These are phyloP conservation scores for Hemibates koningsi DNA, from an alignment of 2,113 vertebrate genomes.

Conservation along the genomic window DNA sequence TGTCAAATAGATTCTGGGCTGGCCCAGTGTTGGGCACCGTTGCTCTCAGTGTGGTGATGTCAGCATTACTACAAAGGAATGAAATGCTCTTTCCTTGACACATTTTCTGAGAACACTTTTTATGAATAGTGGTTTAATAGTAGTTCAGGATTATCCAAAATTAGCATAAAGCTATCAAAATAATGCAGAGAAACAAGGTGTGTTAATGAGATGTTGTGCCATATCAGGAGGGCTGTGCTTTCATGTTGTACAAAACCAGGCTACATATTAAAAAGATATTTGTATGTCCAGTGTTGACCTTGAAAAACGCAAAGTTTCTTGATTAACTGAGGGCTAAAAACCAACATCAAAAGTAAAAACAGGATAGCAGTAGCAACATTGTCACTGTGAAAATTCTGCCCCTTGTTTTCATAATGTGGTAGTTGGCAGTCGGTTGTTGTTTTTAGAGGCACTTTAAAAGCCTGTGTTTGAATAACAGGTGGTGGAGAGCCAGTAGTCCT, in stretches of 20 bases:
- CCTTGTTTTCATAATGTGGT: not conserved
- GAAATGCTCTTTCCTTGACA: not conserved
- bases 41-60: not conserved
- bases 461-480: not conserved
- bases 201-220: not conserved
- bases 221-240: not conserved
- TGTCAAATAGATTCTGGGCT: not conserved
- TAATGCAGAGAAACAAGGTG: not conserved
- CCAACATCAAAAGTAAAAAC: not conserved
- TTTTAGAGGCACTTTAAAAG: not conserved
- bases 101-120: not conserved
- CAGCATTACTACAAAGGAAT: not conserved
- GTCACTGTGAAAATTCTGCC: not conserved
- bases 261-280: not conserved
- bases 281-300: not conserved
- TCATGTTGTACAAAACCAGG: not conserved
- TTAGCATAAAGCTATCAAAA: not conserved
- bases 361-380: not conserved
- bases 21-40: not conserved
- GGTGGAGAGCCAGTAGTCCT: not conserved
- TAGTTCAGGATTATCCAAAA: not conserved
- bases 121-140: not conserved
- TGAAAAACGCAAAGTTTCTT: not conserved
- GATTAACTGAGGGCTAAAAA: not conserved
- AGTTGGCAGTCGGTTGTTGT: not conserved